Percentiles rank a stretch among this genome's conserved stretches.
These are phyloP conservation scores for Sabatieria punctata DNA, from an alignment of 2,888 invertebrate species.

Conservation along the genomic window DNA sequence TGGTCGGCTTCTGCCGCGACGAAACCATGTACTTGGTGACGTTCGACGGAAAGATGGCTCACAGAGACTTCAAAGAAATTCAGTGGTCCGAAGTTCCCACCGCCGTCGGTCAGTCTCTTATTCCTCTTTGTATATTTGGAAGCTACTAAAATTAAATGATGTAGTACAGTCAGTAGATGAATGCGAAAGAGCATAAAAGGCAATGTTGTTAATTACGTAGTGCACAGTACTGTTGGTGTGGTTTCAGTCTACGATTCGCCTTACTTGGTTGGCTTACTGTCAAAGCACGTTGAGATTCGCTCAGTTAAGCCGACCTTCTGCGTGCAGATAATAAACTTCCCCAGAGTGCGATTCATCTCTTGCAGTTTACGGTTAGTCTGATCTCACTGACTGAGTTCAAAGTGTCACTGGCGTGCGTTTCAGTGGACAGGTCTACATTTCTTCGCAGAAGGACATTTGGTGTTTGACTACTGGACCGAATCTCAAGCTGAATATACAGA, in stretches of 20 bases:
- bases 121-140: too few species aligned
- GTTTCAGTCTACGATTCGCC: slow-evolving; percentile 91
- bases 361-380: not conserved
- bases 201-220: too few species aligned
- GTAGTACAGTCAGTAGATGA: too few species aligned
- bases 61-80: not conserved
- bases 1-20: slow-evolving; percentile 13
- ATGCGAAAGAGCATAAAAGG: too few species aligned
- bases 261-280: slow-evolving; percentile 64
- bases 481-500: slow-evolving; percentile 61
- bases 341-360: slow-evolving; percentile 17
- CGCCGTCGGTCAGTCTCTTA: slow-evolving; percentile 13
- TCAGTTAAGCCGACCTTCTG: slow-evolving; percentile 60
- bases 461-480: slow-evolving; percentile 57
- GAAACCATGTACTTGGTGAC: slow-evolving; percentile 6
- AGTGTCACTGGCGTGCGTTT: slow-evolving; percentile 1
- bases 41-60: not conserved
- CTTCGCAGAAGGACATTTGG: slow-evolving; percentile 42
- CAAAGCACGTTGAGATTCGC: slow-evolving; percentile 65
- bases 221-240: too few species aligned
- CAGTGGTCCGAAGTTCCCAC: slow-evolving; percentile 12
- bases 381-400: not conserved
- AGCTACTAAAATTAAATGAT: too few species aligned
- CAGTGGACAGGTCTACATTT: slow-evolving; percentile 19
- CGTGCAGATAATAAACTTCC: slow-evolving; percentile 60